These are phyloP conservation scores for Panurus biarmicus DNA, from an alignment of 2,113 vertebrate genomes.

Conservation along the genomic window DNA sequence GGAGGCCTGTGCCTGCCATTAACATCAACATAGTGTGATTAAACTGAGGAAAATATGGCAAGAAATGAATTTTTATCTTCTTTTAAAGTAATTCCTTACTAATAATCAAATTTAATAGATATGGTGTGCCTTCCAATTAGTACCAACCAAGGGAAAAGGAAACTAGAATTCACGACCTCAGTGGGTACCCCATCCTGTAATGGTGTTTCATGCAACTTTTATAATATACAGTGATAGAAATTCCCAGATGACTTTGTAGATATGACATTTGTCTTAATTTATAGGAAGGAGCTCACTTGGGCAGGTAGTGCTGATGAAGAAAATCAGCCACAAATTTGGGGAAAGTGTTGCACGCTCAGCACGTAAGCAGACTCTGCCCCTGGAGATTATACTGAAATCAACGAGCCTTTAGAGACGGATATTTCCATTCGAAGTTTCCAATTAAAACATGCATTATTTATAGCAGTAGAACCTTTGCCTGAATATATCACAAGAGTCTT, in stretches of 20 bases:
- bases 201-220: neutral
- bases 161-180: neutral
- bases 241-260: neutral
- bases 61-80: neutral
- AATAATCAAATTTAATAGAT: neutral
- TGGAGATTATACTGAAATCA: neutral
- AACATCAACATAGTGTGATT: neutral
- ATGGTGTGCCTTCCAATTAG: neutral
- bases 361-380: neutral
- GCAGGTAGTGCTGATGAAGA: neutral
- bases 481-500: neutral
- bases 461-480: neutral
- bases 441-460: conserved; percentile 49
- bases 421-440: neutral
- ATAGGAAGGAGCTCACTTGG: neutral
- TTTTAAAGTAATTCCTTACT: neutral
- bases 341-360: neutral
- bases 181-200: neutral
- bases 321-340: neutral
- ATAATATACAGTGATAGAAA: neutral
- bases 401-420: neutral
- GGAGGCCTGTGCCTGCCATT: neutral
- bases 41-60: neutral
- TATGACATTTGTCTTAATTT: neutral
- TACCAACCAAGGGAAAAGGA: neutral